Evolutionary conservation across 2,113 vertebrate species (phyloP).

Genomic region (Archilochus colubris): DNA sequence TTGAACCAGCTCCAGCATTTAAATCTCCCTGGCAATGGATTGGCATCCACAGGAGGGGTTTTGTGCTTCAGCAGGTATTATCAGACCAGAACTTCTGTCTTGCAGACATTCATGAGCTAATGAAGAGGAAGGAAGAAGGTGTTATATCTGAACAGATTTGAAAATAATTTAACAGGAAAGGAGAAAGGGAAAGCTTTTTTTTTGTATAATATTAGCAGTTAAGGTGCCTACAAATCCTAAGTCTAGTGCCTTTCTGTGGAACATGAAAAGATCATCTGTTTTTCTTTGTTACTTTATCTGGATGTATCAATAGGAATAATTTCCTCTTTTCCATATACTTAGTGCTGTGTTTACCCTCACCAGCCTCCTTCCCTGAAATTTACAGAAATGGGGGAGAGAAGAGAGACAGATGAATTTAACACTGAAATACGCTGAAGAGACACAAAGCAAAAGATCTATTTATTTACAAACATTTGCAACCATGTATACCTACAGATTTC

Average conservation of each 20-base stretch:
- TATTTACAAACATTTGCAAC: not conserved
- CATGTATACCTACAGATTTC: not conserved
- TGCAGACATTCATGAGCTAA: slow-evolving; percentile 39
- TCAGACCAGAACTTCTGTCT: slow-evolving; percentile 61
- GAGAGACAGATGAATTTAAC: not conserved
- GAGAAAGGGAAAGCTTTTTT: not conserved
- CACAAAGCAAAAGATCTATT: not conserved
- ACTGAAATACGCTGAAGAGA: not conserved
- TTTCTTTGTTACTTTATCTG: not conserved
- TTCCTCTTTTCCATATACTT: not conserved
- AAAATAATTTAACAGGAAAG: slow-evolving; percentile 42
- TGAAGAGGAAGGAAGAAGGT: slow-evolving; percentile 51
- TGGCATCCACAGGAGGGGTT: slow-evolving; percentile 28
- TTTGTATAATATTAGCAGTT: not conserved
- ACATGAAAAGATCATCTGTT: not conserved
- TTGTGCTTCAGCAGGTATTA: slow-evolving; percentile 63
- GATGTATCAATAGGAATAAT: not conserved
- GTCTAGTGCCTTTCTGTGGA: not conserved
- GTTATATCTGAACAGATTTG: slow-evolving; percentile 18
- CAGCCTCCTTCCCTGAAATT: not conserved
- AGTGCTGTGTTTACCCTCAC: not conserved
- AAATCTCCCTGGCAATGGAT: slow-evolving; percentile 22
- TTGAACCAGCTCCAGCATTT: slow-evolving; percentile 58
- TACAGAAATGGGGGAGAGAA: not conserved
- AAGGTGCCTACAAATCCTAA: not conserved